These are phyloP conservation scores for Pseudorhiza aurosa DNA, from an alignment of 30 jellyfish, hydroid and myxozoan genomes.

Conservation along the genomic window DNA sequence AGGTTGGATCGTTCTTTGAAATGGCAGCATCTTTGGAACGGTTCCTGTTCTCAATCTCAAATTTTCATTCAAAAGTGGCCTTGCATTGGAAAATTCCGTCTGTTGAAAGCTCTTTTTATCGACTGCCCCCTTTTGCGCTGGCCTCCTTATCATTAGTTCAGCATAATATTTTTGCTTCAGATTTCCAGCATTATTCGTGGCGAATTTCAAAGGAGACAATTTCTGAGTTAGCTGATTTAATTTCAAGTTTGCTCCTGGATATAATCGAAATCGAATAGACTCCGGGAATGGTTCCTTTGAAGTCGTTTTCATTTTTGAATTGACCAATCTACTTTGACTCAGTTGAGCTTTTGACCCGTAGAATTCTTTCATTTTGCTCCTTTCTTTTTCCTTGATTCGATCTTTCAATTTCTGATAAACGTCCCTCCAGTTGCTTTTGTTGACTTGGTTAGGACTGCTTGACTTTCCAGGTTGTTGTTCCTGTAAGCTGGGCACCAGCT, in stretches of 20 bases:
- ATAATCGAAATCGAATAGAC: constrained; percentile 19
- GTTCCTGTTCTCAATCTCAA: not conserved
- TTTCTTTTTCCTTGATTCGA: not conserved
- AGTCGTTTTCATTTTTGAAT: not conserved
- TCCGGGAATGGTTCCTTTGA: constrained; percentile 4
- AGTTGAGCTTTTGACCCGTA: not conserved
- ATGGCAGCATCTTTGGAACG: constrained; percentile 17
- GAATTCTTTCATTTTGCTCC: not conserved
- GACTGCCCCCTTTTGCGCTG: not conserved
- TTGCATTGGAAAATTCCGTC: not conserved
- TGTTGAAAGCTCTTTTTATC: not conserved
- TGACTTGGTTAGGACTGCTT: too few relatives aligned
- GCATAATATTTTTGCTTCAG: constrained; percentile 19
- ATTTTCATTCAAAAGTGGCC: not conserved
- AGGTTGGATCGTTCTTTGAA: constrained; percentile 22
- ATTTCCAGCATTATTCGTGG: not conserved
- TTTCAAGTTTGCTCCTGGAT: constrained; percentile 3
- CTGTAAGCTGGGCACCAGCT: too few relatives aligned
- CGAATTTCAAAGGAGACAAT: not conserved
- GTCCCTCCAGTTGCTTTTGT: constrained; percentile 5
- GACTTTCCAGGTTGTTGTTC: too few relatives aligned
- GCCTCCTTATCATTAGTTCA: constrained; percentile 1
- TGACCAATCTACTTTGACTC: not conserved
- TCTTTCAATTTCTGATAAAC: constrained; percentile 18
- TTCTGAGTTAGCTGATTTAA: not conserved